Evolutionary conservation across 37 sponge, comb jelly and placozoan genomes (phyloP).

Genomic region (Aphrocallistes beatrix): DNA sequence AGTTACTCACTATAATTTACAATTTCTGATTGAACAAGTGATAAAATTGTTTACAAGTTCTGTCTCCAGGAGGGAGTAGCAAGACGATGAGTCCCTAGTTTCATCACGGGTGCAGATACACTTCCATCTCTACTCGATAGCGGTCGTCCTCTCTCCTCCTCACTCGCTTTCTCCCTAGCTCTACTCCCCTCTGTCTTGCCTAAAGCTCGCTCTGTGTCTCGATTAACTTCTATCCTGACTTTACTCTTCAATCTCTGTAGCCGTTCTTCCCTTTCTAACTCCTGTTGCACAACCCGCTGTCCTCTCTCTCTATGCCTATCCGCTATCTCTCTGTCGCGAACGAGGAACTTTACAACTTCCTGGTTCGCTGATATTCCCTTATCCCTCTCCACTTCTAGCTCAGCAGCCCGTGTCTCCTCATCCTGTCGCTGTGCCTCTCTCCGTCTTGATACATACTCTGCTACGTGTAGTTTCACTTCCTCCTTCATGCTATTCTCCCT

Average conservation of each 20-base stretch:
- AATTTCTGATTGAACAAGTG: no score
- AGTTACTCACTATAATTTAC: no score
- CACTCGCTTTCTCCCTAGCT: neutral
- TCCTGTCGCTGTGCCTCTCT: neutral
- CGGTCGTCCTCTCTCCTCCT: neutral
- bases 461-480: neutral
- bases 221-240: neutral
- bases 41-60: neutral
- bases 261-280: neutral
- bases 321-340: neutral
- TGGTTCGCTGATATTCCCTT: neutral
- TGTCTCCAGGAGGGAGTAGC: conserved; percentile 2
- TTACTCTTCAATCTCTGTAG: neutral
- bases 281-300: neutral
- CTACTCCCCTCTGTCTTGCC: conserved; percentile 4
- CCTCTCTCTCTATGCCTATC: neutral
- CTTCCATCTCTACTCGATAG: neutral
- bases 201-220: neutral
- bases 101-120: neutral
- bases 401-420: neutral
- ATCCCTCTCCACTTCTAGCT: neutral
- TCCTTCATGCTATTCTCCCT: neutral
- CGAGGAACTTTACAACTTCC: neutral
- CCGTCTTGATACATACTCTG: neutral
- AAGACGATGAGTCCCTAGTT: neutral